Evolutionary conservation across 2,797 vertebrate species (phyloP), one percentile per base, ranked within the genome.

Genomic region (Eulemur rubriventer): DNA sequence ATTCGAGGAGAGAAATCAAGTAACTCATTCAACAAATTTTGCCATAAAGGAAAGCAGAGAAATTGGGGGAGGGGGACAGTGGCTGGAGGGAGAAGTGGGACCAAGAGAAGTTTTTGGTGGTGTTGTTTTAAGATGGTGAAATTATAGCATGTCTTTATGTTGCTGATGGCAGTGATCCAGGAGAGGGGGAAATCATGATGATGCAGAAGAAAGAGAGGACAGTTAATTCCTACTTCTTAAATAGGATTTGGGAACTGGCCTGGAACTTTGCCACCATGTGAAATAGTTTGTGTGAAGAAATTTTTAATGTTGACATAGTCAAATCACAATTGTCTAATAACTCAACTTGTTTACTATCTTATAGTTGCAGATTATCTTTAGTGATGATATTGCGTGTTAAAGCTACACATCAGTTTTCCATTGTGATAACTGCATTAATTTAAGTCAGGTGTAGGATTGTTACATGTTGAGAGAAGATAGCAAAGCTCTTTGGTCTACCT

Each of bases 261-360:
- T 93, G 46, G 75, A 93, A 83, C 14, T 96, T 76, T 61, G 50
- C 63, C 35, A 88, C n/a, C 20, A 61, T 38, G 7, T 88, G 72
- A 85, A 94, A 76, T 91, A 57, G 43, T 87, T 86, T 96, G 43
- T 92, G 46, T 86, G 73, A 61, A 81, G 73, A 94, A 85, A 61
- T 12, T 28, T 57, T 91, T 95, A 20, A 48, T 41, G 93, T 93
- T 14, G 22, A 91, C 55, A 35, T 78, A 75, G 72, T 46, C 35
- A 90, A 46, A 83, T 95, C 79, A 87, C 33, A 95, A 83, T 65
- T 93, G 41, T 20, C 46, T 89, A 33, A 12, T 96, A 75, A 91
- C 8, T 18, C 59, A 93, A 7, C 1, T 61, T 22, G 69, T 41
- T 28, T 94, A 22, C 52, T 86, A 4, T 92, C 92, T 96, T 96